Evolutionary conservation across 2,797 vertebrate genomes (phyloP).

Genomic region (Sternotherus odoratus): DNA sequence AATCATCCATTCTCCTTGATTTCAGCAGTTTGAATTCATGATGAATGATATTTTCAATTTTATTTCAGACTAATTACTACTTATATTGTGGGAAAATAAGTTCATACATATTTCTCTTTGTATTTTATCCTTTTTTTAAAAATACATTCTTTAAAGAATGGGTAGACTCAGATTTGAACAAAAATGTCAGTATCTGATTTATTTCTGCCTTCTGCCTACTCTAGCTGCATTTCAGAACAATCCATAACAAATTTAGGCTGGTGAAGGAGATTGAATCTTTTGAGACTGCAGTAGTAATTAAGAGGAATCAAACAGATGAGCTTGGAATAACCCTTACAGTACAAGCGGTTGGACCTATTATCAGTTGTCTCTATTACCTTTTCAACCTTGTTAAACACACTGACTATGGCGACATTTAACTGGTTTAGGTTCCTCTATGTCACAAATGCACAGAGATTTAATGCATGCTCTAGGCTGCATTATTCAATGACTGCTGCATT

Average conservation of each 20-base stretch:
- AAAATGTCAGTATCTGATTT: slow-evolving; percentile 53
- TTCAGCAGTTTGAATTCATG: not conserved
- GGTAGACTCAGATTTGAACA: slow-evolving; percentile 18
- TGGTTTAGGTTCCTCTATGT: not conserved
- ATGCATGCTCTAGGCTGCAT: accelerated
- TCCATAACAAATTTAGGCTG: slow-evolving; percentile 56
- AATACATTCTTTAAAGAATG: not conserved
- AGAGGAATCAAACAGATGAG: slow-evolving; percentile 52
- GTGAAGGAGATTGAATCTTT: slow-evolving; percentile 66
- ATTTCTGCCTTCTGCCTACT: slow-evolving; percentile 38
- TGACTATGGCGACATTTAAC: not conserved
- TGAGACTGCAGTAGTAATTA: slow-evolving; percentile 47
- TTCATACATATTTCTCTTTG: not conserved
- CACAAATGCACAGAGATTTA: not conserved
- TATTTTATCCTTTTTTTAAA: not conserved
- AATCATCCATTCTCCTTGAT: not conserved
- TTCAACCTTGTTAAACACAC: slow-evolving; percentile 7
- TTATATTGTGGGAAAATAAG: not conserved
- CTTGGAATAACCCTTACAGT: slow-evolving; percentile 26
- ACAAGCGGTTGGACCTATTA: slow-evolving; percentile 15
- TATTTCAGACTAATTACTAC: not conserved
- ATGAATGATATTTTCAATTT: not conserved
- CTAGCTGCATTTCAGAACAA: slow-evolving; percentile 37
- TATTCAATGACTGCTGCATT: accelerated
- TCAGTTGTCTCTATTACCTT: slow-evolving; percentile 44